A percentile compares a stretch with the other conserved stretches of the same genome.
Conservation (phyloP, 2,888 invertebrate species). For the Lordiphosa andalusiaca region DNA sequence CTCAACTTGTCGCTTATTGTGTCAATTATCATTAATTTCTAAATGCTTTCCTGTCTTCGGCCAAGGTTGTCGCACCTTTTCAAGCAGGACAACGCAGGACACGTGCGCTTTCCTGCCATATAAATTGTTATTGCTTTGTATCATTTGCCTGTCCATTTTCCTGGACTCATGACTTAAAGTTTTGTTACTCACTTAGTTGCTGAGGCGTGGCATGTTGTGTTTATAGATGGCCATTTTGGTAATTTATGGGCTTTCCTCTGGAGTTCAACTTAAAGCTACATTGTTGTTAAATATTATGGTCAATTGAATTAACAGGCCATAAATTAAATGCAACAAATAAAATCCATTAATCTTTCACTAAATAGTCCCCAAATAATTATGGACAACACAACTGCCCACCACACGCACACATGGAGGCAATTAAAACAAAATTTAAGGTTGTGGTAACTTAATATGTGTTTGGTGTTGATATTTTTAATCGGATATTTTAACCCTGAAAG, state of each 20-base stretch:
- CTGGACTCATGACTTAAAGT: conserved; percentile 40
- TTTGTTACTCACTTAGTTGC: conserved; percentile 22
- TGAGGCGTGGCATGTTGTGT: conserved; percentile 23
- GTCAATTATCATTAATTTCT: conserved; percentile 76
- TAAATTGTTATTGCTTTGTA: conserved; percentile 66
- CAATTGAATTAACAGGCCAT: conserved; percentile 1
- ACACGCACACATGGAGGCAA: too few relatives aligned
- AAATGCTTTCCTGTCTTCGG: conserved; percentile 59
- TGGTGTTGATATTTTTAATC: too few relatives aligned
- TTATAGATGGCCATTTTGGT: conserved; percentile 21
- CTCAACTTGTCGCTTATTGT: conserved; percentile 76
- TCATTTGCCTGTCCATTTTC: conserved; percentile 34
- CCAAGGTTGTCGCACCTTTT: conserved; percentile 57
- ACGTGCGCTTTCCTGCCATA: conserved; percentile 41
- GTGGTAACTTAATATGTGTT: too few relatives aligned
- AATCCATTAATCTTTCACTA: conserved; percentile 56
- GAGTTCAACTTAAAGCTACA: conserved; percentile 8
- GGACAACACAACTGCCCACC: too few relatives aligned
- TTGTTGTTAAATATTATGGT: conserved; percentile 17
- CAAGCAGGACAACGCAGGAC: conserved; percentile 17
- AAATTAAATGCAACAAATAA: background rate
- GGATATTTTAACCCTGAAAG: too few relatives aligned
- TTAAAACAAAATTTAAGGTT: too few relatives aligned
- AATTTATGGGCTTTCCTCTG: conserved; percentile 34
- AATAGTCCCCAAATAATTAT: conserved; percentile 23